Base-by-base conservation (phyloP, 2,888 invertebrate genomes). In the Ganaspis brasiliensis region DNA sequence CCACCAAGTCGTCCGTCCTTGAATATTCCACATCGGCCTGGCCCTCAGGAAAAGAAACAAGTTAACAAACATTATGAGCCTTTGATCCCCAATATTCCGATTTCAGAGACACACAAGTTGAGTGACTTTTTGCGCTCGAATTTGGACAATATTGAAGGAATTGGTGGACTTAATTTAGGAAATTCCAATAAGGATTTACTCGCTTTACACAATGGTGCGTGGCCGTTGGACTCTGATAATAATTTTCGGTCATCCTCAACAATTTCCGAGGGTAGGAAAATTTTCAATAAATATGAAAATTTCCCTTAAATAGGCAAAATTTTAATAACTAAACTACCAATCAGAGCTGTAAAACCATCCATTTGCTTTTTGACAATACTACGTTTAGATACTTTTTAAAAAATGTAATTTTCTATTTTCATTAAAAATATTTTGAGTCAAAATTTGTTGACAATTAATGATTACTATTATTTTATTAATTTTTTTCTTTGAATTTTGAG, bases 91-190 rank as follows among this genome's bases (percentile, higher is more conserved):
- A 87, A 85, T 75, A 86, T 89, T 75, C 87, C 89, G 21, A 86
- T 90, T 40, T 85, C 87, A 85, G 95, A 95, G 87, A 80, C 79
- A 35, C 95, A 95, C 83, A 95, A 95, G 89, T 92, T 96, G 37
- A 94, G 95, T 16, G 96, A 96, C 88, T 96, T 96, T 88, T 91
- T 88, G 87, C 94, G 96, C 86, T 94, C 95, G 9, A 96, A 95
- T 91, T 90, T 95, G 80, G 96, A 96, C 86, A 95, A 94, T 87
- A 91, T 96, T 78, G 96, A 96, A 89, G 95, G 95, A 0, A 90
- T 94, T 2, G 92, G 92, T 2, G 89, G 88, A 45, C 84, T 90
- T 55, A 88, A 87, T 21, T 83, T 90, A 76, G 86, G 87, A 45
- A 89, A 87, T 76, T 88, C 89, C 19, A 94, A 94, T 84, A 94